Base-by-base conservation (phyloP, 1,140 invertebrate species). In the Gryllus bimaculatus region DNA sequence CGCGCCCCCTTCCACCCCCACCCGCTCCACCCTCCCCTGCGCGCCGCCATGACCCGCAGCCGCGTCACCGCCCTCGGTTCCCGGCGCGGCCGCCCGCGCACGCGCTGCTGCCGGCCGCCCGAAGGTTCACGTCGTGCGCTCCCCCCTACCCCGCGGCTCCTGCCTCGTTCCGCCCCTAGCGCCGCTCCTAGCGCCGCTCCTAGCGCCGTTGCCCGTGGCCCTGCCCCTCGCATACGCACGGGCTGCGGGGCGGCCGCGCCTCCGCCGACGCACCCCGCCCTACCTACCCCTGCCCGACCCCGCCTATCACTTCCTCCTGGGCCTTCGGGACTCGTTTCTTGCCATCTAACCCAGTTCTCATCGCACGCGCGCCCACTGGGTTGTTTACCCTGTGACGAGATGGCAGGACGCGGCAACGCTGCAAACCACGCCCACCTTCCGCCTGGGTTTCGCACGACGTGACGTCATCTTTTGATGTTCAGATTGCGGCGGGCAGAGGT, bases 381-480 rank as follows among this genome's bases (percentile, higher is more conserved):
- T 66, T 13, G 18, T 66, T 66, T 66, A 13, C 54, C 54, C 18
- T 66, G 54, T 66, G 54, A 66, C 54, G 10, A 10, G 10, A 66
- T 66, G 54, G 18, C 49, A 54, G 49, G 49, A 54, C 15, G 15
- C 15, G 49, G 49, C 54, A 66, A 66, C 54, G 54, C 10, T 18
- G 54, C 54, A 13, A 66, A 66, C 54, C 54, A 66, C 54, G 54
- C 54, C 54, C 54, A 66, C 54, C 54, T 13, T 13, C 54, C 10
- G 54, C 10, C 54, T 13, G 54, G 54, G 54, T 66, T 66, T 13
- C 54, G 54, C 54, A 18, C 54, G 54, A 66, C 18, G 54, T 66
- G 54, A 66, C 54, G 54, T 66, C 54, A 66, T 66, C 54, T 66
- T 66, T 66, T 66, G 54, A 66, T 66, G 54, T 66, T 66, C 54